phyloP scores from a whole-genome alignment of 2,888 invertebrate genomes.

The Mesopsocus fuscifrons region DNA sequence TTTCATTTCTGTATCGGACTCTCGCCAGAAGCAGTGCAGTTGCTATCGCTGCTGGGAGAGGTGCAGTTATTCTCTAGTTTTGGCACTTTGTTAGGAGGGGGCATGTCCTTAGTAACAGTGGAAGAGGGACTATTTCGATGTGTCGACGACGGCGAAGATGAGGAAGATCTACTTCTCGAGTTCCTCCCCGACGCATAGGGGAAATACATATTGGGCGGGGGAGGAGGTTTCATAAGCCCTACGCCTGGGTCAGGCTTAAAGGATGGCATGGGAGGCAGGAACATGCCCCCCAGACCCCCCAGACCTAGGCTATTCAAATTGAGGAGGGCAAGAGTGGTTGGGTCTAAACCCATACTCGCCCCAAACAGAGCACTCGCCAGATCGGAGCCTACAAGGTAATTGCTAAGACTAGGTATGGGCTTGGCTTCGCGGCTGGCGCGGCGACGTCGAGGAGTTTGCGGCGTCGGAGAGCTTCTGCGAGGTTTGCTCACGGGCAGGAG shows the following conservation, averaged over 20 bases:
- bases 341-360: slow-evolving; percentile 24
- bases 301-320: slow-evolving; percentile 6
- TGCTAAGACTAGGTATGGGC: slow-evolving; percentile 1
- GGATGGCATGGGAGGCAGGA: slow-evolving; percentile 18
- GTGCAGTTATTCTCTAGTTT: slow-evolving; percentile 7
- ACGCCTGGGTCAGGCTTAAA: slow-evolving; percentile 5
- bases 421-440: not conserved
- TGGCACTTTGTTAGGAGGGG: slow-evolving; percentile 9
- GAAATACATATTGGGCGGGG: slow-evolving; percentile 6
- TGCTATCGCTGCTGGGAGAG: not conserved
- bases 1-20: too few species aligned
- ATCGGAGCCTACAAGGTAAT: slow-evolving; percentile 24
- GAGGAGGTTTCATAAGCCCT: slow-evolving; percentile 7
- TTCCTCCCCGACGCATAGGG: not conserved
- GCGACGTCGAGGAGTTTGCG: slow-evolving; percentile 26
- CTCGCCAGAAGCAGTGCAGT: too few species aligned
- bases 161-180: not conserved
- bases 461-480: slow-evolving; percentile 17
- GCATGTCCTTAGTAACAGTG: slow-evolving; percentile 1
- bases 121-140: slow-evolving; percentile 2
- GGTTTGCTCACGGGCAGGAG: slow-evolving; percentile 22
- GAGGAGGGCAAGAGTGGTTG: not conserved
- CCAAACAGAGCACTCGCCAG: slow-evolving; percentile 48
- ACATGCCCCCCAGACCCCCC: slow-evolving; percentile 33
- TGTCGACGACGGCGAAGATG: not conserved